These are phyloP conservation scores for Neoaliturus tenellus DNA, from an alignment of 2,888 invertebrate genomes.

Conservation along the genomic window DNA sequence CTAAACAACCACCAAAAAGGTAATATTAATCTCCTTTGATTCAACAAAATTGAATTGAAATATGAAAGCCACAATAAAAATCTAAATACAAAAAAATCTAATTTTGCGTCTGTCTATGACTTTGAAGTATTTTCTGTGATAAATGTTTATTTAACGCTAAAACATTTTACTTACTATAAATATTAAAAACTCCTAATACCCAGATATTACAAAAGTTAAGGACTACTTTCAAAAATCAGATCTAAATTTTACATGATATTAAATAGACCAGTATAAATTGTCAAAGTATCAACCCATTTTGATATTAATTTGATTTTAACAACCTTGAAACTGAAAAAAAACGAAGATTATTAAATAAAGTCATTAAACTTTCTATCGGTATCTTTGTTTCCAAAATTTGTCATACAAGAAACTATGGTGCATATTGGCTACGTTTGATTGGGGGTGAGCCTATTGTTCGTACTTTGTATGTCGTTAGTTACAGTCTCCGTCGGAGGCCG, in stretches of 20 bases:
- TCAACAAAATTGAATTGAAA: too few species aligned
- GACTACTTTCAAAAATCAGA: not conserved
- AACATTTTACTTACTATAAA: too few species aligned
- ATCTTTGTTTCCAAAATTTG: not conserved
- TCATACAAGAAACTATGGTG: not conserved
- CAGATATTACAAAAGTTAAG: too few species aligned
- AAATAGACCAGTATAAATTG: not conserved
- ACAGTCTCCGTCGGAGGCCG: not conserved
- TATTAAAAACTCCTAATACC: too few species aligned
- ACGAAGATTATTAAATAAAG: not conserved
- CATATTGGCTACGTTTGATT: slow-evolving; percentile 2
- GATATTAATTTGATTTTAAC: not conserved
- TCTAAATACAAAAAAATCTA: too few species aligned
- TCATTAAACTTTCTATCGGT: not conserved
- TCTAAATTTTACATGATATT: not conserved
- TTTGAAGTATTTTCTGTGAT: too few species aligned
- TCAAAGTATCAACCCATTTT: not conserved
- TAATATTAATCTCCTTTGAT: too few species aligned
- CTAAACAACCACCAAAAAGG: too few species aligned
- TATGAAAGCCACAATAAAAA: too few species aligned
- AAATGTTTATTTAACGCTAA: too few species aligned
- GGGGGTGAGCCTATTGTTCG: not conserved
- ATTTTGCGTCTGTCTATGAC: too few species aligned
- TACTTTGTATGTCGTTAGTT: not conserved
- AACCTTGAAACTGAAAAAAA: not conserved